Percentiles rank a stretch among this genome's conserved stretches.
These are phyloP conservation scores for Leptinotarsa tumamoca DNA, from an alignment of 2,888 invertebrate genomes.

Conservation along the genomic window DNA sequence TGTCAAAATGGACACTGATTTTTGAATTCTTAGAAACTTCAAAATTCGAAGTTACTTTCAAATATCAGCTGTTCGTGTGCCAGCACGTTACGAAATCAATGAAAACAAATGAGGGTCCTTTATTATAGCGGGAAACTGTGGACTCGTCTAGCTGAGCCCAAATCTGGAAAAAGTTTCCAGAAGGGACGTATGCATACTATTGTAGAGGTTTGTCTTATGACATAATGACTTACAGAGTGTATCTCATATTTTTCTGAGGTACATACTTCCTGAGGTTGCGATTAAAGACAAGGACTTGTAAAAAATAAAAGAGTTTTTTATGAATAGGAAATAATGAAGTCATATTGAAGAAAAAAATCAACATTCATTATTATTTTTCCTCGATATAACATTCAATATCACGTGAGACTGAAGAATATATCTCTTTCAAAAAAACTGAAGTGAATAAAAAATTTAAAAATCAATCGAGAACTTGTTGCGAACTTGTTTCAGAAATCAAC, in stretches of 20 bases:
- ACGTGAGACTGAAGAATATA: too few species aligned
- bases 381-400: too few species aligned
- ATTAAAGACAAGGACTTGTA: too few species aligned
- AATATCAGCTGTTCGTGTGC: conserved; percentile 42
- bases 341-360: too few species aligned
- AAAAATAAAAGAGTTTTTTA: too few species aligned
- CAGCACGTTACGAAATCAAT: conserved; percentile 44
- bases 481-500: too few species aligned
- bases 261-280: not conserved
- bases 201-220: conserved; percentile 14
- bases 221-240: conserved; percentile 16
- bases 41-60: conserved; percentile 29
- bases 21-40: conserved; percentile 19
- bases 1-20: conserved; percentile 42
- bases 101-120: conserved; percentile 37
- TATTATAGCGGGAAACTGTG: conserved; percentile 42
- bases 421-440: too few species aligned
- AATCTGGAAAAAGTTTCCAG: conserved; percentile 31
- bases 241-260: not conserved
- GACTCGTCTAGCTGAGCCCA: conserved; percentile 45
- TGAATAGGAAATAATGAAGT: too few species aligned
- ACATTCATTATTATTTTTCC: too few species aligned
- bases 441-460: too few species aligned
- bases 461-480: too few species aligned
- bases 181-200: conserved; percentile 27